Conservation (phyloP, 1,140 invertebrate genomes). For the Drosophila suzukii region DNA sequence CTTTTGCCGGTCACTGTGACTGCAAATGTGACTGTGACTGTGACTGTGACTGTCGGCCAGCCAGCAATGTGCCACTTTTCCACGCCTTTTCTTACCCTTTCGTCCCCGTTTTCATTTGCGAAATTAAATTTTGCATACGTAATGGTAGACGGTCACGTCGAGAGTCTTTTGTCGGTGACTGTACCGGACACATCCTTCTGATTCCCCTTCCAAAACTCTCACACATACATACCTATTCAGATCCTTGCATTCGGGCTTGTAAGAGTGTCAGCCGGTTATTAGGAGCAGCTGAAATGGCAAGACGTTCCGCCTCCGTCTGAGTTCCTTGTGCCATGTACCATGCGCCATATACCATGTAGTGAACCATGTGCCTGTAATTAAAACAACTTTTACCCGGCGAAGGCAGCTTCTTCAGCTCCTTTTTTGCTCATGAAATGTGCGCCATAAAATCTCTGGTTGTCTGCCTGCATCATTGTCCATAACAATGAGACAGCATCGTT, state of each 20-base stretch:
- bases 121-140: constrained; percentile 77
- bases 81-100: constrained; percentile 17
- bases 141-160: constrained; percentile 43
- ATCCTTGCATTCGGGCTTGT: constrained; percentile 25
- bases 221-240: constrained; percentile 8
- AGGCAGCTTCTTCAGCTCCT: constrained; percentile 17
- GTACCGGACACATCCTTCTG: constrained; percentile 22
- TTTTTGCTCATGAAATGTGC: constrained; percentile 43
- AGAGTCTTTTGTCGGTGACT: constrained; percentile 46
- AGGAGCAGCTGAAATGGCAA: constrained; percentile 44
- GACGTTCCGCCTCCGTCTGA: constrained; percentile 8
- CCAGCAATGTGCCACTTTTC: constrained; percentile 14
- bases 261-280: constrained; percentile 43
- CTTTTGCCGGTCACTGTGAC: constrained; percentile 51
- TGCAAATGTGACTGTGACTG: constrained; percentile 26
- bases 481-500: constrained; percentile 54
- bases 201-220: neutral
- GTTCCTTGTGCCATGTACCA: constrained; percentile 24
- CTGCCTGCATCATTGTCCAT: constrained; percentile 70
- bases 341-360: constrained; percentile 8
- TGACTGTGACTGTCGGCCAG: constrained; percentile 12
- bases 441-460: constrained; percentile 50
- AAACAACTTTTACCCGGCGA: constrained; percentile 53
- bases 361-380: constrained; percentile 58
- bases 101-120: constrained; percentile 61